Conservation (phyloP, 2,797 vertebrate species). For the Gambelia wislizenii region DNA sequence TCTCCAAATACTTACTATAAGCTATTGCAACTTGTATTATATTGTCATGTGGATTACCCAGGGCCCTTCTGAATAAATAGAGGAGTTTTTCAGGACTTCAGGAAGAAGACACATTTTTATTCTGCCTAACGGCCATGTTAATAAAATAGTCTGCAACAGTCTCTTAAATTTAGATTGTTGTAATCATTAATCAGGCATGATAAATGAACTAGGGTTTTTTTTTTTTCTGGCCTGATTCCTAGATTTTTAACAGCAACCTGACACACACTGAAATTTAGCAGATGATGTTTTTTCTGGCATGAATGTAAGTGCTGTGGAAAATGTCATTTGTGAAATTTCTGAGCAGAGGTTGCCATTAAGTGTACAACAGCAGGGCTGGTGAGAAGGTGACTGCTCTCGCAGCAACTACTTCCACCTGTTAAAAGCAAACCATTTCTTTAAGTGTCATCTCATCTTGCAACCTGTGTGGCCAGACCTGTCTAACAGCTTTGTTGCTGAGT, state of each 20-base stretch:
- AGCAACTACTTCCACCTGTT: not conserved
- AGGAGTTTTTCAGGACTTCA: too few relatives aligned
- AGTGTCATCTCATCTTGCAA: not conserved
- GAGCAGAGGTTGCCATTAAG: not conserved
- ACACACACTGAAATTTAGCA: not conserved
- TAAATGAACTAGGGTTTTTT: not conserved
- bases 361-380: not conserved
- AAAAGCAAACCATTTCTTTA: not conserved
- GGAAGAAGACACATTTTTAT: not conserved
- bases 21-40: not conserved
- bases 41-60: too few relatives aligned
- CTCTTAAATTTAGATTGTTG: not conserved
- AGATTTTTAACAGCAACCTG: not conserved
- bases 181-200: constrained; percentile 9
- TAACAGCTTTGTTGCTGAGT: not conserved
- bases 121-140: too few relatives aligned
- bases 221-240: not conserved
- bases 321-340: not conserved
- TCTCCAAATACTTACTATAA: too few relatives aligned
- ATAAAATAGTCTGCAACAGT: not conserved
- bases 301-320: not conserved
- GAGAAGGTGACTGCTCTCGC: not conserved
- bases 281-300: not conserved
- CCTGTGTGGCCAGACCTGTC: not conserved
- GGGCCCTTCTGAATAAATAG: not conserved